A percentile compares a stretch with the other conserved stretches of the same genome.
phyloP scores from a whole-genome alignment of 2,888 invertebrate genomes.

The Coecobrya sp. region DNA sequence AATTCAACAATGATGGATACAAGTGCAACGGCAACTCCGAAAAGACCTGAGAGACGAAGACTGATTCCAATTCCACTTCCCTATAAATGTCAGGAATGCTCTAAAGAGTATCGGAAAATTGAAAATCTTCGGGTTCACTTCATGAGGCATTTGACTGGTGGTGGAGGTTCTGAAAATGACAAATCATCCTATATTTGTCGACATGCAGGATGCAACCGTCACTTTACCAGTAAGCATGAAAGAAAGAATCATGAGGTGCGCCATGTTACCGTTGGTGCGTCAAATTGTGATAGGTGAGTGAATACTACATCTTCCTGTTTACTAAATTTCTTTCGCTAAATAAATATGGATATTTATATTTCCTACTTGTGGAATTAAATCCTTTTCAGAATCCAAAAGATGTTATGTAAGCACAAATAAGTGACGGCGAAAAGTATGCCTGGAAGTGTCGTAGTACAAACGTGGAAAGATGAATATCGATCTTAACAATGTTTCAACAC shows the following conservation, averaged over 20 bases:
- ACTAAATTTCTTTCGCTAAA: not conserved
- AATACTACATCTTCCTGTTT: not conserved
- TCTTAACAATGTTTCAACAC: too few species aligned
- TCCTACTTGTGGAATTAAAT: not conserved
- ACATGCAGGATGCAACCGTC: not conserved
- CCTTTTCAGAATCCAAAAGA: conserved; percentile 23
- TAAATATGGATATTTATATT: too few species aligned
- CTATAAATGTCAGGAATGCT: conserved; percentile 37
- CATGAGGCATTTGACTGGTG: conserved; percentile 2
- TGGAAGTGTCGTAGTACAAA: too few species aligned
- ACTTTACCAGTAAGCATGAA: not conserved
- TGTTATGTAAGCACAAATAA: conserved; percentile 26
- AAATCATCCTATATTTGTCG: conserved; percentile 17
- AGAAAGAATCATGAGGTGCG: conserved; percentile 13
- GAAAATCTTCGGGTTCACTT: conserved; percentile 36
- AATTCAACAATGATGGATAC: conserved; percentile 9
- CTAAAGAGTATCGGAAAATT: not conserved
- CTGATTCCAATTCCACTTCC: not conserved
- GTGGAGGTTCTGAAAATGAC: not conserved
- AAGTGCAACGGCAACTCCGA: not conserved
- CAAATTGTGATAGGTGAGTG: conserved; percentile 32
- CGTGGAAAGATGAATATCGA: too few species aligned
- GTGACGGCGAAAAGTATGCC: not conserved
- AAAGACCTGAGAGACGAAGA: not conserved
- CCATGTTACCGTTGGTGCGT: not conserved